Percentiles rank a stretch among this genome's conserved stretches.
phyloP scores from a whole-genome alignment of 2,888 invertebrate genomes.

The Azorinus chamasolen region DNA sequence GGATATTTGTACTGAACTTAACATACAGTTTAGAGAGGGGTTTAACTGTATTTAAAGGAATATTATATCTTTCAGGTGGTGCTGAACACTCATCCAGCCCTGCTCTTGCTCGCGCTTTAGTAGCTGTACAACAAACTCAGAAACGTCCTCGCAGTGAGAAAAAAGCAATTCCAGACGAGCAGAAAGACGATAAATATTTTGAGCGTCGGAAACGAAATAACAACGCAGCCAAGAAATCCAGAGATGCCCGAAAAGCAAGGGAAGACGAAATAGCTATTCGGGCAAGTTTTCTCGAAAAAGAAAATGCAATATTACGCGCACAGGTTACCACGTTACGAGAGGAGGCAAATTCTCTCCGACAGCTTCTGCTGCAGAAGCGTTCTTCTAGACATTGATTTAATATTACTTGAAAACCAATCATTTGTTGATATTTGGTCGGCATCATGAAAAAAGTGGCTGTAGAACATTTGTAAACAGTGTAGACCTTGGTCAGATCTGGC shows the following conservation, averaged over 20 bases:
- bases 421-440: not conserved
- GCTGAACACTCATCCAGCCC: conserved; percentile 54
- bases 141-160: conserved; percentile 83
- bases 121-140: conserved; percentile 74
- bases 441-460: no score
- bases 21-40: no score
- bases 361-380: conserved; percentile 89
- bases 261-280: conserved; percentile 96
- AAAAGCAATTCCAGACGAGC: conserved; percentile 94
- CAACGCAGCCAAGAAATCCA: conserved; percentile 96
- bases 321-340: conserved; percentile 93
- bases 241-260: conserved; percentile 94
- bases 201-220: conserved; percentile 95
- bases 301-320: conserved; percentile 94
- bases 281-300: conserved; percentile 94
- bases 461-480: no score
- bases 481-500: no score
- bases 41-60: no score
- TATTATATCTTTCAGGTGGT: not conserved
- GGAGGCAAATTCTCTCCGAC: conserved; percentile 91
- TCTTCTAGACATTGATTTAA: conserved; percentile 44
- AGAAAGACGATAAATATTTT: conserved; percentile 96
- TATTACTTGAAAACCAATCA: conserved; percentile 15
- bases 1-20: no score
- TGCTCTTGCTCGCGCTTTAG: conserved; percentile 75